Base-by-base conservation (phyloP, 2,113 vertebrate species). In the Rhineura floridana region DNA sequence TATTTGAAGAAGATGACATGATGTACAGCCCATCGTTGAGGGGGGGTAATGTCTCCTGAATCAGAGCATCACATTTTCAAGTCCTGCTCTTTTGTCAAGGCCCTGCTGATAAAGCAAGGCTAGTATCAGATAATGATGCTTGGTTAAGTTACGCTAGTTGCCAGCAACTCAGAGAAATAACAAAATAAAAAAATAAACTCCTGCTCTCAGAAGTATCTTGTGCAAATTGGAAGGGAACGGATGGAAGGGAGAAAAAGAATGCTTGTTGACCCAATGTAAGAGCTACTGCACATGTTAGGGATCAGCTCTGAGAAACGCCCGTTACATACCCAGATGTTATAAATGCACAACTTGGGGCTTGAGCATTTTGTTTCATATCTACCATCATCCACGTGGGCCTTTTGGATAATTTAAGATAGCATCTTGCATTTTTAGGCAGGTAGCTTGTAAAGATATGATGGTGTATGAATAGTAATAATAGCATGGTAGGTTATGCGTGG, bases 1-100 rank as follows among this genome's bases (percentile, higher is more conserved):
- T 87, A 81, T 52, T 2, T 52, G 4, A 75, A 42, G 52, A 89
- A 90, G 39, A 89, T 91, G 89, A n/a, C 36, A 73, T 15, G 5
- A 0, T 50, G 10, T 39, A 30, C 12, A 75, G 72, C 8, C 23
- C 63, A 10, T 78, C 88, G 25, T 23, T 70, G 46, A n/a, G n/a
- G n/a, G 85, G 33, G 84, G 83, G 83, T 78, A 8, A 39, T 44
- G 85, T 75, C 42, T 81, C 12, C 83, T 48, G 72, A 90, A 23
- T n/a, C 44, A 75, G 48, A 42, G 44, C 48, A 55, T 80, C 39
- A 19, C 36, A 46, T 23, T 67, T 85, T 50, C 33, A 6, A 30
- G 62, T 21, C 73, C 65, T 80, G 33, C 65, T 55, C 48, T 70
- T 80, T 36, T 87, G 36, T 81, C 65, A 52, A 42, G 2, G 25